These are phyloP conservation scores for Stramonita haemastoma DNA, from an alignment of 2,888 invertebrate genomes.

Conservation along the genomic window DNA sequence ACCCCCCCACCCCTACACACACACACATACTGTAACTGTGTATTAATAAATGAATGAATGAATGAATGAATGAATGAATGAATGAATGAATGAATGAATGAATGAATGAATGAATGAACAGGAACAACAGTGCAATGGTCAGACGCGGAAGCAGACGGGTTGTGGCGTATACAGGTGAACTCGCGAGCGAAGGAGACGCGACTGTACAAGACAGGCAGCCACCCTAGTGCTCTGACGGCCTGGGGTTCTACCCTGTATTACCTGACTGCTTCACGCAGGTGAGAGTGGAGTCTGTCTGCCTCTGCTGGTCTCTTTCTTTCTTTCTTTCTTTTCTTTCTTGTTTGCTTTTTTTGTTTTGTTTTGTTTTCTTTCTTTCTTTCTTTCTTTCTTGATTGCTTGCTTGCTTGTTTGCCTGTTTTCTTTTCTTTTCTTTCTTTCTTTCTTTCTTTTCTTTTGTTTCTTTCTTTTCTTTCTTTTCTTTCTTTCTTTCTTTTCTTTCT, in stretches of 20 bases:
- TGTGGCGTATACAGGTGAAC: not conserved
- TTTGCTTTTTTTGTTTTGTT: not conserved
- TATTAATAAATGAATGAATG: too few species aligned
- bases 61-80: too few species aligned
- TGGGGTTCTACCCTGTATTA: slow-evolving; percentile 28
- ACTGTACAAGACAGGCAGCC: slow-evolving; percentile 6
- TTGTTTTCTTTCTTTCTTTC: too few species aligned
- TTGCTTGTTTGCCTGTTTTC: too few species aligned
- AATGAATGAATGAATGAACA: not conserved
- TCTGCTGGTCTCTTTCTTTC: too few species aligned
- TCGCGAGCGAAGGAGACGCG: not conserved
- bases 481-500: too few species aligned
- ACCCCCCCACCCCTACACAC: too few species aligned
- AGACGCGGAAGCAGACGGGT: slow-evolving; percentile 12
- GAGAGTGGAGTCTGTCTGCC: not conserved
- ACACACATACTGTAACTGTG: too few species aligned
- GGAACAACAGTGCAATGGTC: slow-evolving; percentile 15
- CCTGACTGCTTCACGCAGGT: slow-evolving; percentile 24
- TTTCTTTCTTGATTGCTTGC: not conserved
- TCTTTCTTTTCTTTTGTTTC: too few species aligned
- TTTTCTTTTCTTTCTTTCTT: too few species aligned
- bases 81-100: too few species aligned
- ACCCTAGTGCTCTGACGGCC: not conserved
- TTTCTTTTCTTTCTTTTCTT: too few species aligned
- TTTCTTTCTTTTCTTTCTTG: not conserved